These are phyloP conservation scores for honey bee (Apis mellifera) DNA, from an alignment of 1,140 invertebrate genomes.

Conservation along the genomic window DNA sequence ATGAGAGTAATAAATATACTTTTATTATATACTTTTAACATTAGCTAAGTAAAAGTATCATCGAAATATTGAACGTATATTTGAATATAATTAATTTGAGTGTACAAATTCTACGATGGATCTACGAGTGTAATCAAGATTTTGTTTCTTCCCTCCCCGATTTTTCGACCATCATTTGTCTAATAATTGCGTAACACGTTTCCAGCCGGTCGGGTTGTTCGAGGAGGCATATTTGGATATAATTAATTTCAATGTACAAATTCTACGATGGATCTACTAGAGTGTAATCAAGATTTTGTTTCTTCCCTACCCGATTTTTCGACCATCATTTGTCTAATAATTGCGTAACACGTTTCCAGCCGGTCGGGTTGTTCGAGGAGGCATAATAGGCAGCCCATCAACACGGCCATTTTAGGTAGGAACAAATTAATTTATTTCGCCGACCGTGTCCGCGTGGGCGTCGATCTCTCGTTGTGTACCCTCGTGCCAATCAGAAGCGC, in stretches of 20 bases:
- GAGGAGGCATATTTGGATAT: slow-evolving; percentile 1
- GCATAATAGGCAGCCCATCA: slow-evolving; percentile 49
- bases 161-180: slow-evolving; percentile 53
- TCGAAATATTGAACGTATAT: not conserved
- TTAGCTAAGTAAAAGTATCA: too few species aligned
- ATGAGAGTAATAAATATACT: too few species aligned
- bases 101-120: not conserved
- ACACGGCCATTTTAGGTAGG: slow-evolving; percentile 50
- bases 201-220: not conserved
- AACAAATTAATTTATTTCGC: slow-evolving; percentile 65
- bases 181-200: slow-evolving; percentile 49
- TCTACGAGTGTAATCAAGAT: not conserved
- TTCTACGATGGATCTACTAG: not conserved
- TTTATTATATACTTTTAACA: too few species aligned
- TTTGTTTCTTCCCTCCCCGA: not conserved
- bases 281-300: not conserved
- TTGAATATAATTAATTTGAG: not conserved
- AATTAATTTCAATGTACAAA: not conserved
- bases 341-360: slow-evolving; percentile 37
- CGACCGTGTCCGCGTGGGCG: slow-evolving; percentile 42
- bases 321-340: slow-evolving; percentile 53
- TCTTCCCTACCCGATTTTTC: slow-evolving; percentile 22
- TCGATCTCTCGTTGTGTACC: slow-evolving; percentile 12
- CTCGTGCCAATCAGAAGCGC: slow-evolving; percentile 61
- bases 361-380: not conserved